These are phyloP conservation scores for Furcifer pardalis DNA, from an alignment of 2,797 vertebrate genomes.

Conservation along the genomic window DNA sequence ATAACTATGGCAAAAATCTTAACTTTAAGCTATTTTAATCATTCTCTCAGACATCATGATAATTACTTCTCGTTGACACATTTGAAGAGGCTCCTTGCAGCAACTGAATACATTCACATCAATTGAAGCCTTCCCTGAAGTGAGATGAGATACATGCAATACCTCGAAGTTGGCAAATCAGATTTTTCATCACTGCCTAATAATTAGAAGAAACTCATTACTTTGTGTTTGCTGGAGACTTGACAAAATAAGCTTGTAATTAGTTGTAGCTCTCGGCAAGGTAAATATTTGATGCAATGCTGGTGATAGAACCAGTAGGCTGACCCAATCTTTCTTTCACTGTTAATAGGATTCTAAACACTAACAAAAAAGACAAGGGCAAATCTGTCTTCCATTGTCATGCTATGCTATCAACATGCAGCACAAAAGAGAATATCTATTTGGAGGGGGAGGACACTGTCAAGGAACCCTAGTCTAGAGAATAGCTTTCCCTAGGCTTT, in stretches of 20 bases:
- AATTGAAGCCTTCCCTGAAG: slow-evolving; percentile 55
- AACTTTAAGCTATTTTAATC: slow-evolving; percentile 77
- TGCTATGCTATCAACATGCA: slow-evolving; percentile 60
- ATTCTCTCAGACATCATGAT: slow-evolving; percentile 60
- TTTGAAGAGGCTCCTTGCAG: slow-evolving; percentile 66
- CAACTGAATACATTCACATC: slow-evolving; percentile 56
- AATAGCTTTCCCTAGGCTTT: slow-evolving; percentile 60
- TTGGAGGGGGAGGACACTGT: too few species aligned
- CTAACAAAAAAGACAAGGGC: slow-evolving; percentile 68
- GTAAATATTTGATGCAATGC: slow-evolving; percentile 70
- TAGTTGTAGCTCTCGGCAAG: slow-evolving; percentile 70
- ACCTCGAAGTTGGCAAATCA: slow-evolving; percentile 47
- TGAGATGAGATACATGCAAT: slow-evolving; percentile 53
- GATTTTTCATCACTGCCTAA: slow-evolving; percentile 67
- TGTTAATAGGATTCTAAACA: slow-evolving; percentile 75
- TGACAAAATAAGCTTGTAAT: slow-evolving; percentile 76
- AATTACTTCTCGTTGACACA: slow-evolving; percentile 73
- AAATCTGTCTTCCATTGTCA: slow-evolving; percentile 41
- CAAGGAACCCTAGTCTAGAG: slow-evolving; percentile 53
- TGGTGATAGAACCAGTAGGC: slow-evolving; percentile 56
- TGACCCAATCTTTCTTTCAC: slow-evolving; percentile 60
- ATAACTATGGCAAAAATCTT: slow-evolving; percentile 73
- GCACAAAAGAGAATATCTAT: slow-evolving; percentile 44
- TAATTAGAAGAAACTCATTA: slow-evolving; percentile 77
- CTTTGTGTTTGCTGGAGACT: slow-evolving; percentile 61